phyloP scores from a whole-genome alignment of 30 jellyfish, hydroid and myxozoan genomes.

The Turritopsis dohrnii region DNA sequence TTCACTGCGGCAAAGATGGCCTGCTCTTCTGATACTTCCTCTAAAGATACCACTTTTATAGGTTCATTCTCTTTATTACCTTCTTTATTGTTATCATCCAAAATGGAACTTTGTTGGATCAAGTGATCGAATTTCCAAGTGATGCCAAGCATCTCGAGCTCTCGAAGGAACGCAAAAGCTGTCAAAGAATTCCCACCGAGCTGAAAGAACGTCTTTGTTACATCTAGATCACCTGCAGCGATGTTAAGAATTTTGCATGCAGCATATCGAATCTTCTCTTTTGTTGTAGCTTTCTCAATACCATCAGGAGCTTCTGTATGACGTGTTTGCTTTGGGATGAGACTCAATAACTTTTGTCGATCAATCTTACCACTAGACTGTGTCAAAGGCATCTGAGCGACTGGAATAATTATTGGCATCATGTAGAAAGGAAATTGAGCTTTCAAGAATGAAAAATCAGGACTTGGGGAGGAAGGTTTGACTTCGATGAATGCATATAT shows the following conservation, averaged over 20 bases:
- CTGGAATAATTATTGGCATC: background rate
- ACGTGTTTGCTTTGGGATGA: background rate
- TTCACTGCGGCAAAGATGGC: background rate
- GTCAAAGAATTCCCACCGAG: constrained; percentile 16
- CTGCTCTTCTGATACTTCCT: background rate
- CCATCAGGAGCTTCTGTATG: background rate
- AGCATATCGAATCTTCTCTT: background rate
- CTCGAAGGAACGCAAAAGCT: background rate
- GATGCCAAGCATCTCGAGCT: background rate
- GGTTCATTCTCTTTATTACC: background rate
- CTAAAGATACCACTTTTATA: background rate
- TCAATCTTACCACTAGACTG: background rate
- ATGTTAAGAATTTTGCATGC: constrained; percentile 4
- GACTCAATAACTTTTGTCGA: background rate
- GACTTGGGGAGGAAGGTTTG: too few species aligned
- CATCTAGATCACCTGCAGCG: background rate
- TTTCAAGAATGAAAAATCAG: background rate
- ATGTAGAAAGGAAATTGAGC: background rate
- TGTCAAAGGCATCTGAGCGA: background rate
- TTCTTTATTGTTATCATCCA: background rate
- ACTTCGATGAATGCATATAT: too few species aligned
- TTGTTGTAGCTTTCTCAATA: background rate
- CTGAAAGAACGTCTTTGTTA: background rate
- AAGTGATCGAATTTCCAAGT: background rate
- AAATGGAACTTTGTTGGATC: background rate